phyloP scores from a whole-genome alignment of 2,113 vertebrate species.

The Vimba vimba region DNA sequence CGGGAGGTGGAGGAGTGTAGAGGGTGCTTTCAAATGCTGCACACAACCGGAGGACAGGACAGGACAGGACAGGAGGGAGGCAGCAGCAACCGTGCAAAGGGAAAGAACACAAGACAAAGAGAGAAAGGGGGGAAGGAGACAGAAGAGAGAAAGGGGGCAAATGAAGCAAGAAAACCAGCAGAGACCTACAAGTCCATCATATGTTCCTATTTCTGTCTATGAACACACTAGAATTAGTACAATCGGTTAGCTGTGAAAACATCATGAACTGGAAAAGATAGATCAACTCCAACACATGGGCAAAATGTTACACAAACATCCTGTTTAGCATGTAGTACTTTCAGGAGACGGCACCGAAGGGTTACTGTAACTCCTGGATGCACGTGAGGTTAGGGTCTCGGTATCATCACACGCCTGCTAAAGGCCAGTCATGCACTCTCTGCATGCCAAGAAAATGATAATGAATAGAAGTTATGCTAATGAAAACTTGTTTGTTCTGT shows the following conservation, averaged over 20 bases:
- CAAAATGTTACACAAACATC: slow-evolving; percentile 27
- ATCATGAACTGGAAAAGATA: slow-evolving; percentile 32
- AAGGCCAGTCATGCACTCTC: slow-evolving; percentile 29
- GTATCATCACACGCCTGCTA: slow-evolving; percentile 23
- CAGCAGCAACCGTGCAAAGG: slow-evolving; percentile 73
- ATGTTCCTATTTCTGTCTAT: slow-evolving; percentile 54
- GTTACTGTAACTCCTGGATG: slow-evolving; percentile 35
- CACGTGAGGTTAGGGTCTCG: slow-evolving; percentile 34
- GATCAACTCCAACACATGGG: slow-evolving; percentile 30
- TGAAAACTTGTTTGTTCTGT: background rate
- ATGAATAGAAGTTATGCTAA: background rate
- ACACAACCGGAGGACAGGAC: slow-evolving; percentile 72
- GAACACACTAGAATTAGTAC: slow-evolving; percentile 80
- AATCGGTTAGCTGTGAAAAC: slow-evolving; percentile 76
- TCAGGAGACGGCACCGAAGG: slow-evolving; percentile 29
- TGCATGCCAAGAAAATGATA: slow-evolving; percentile 44
- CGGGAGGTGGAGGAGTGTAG: slow-evolving; percentile 86
- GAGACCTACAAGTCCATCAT: slow-evolving; percentile 77
- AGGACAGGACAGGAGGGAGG: slow-evolving; percentile 53
- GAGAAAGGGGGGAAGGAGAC: slow-evolving; percentile 79
- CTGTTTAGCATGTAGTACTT: slow-evolving; percentile 35
- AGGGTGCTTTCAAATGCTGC: slow-evolving; percentile 93
- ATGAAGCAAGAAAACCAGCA: slow-evolving; percentile 91
- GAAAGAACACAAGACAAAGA: slow-evolving; percentile 78
- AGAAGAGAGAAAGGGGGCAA: slow-evolving; percentile 86